These are phyloP conservation scores for Drosophila sp. DNA, from an alignment of 1,140 invertebrate species.

Conservation along the genomic window DNA sequence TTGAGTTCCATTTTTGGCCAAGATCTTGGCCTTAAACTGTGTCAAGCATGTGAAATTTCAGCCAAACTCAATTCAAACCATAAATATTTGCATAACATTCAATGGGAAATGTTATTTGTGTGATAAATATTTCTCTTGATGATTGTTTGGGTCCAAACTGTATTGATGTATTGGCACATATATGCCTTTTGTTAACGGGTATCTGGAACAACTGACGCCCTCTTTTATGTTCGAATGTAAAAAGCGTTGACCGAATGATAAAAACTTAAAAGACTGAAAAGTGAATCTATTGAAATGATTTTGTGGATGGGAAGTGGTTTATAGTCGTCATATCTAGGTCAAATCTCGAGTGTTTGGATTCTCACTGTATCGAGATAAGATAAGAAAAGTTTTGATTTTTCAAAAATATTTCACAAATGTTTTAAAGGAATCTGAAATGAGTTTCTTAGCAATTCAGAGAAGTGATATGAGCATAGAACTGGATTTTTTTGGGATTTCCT, in stretches of 20 bases:
- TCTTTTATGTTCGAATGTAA: neutral
- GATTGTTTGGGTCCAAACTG: constrained; percentile 44
- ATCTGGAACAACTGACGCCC: constrained; percentile 2
- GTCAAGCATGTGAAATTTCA: constrained; percentile 52
- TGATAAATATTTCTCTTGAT: constrained; percentile 53
- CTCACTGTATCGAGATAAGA: neutral
- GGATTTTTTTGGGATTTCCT: no score
- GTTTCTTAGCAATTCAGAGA: no score
- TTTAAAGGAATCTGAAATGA: neutral
- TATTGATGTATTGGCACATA: constrained; percentile 9
- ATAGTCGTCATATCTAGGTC: neutral
- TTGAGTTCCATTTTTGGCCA: constrained; percentile 31
- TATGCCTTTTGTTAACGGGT: constrained; percentile 4
- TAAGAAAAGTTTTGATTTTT: neutral
- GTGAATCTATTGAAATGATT: constrained; percentile 6
- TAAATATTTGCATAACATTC: constrained; percentile 71
- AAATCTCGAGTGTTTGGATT: neutral
- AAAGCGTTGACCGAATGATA: neutral
- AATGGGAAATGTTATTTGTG: constrained; percentile 70
- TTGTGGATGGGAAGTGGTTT: neutral
- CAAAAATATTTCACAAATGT: neutral
- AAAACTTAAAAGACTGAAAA: neutral
- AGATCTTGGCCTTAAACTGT: constrained; percentile 50
- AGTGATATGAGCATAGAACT: no score
- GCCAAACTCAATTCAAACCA: constrained; percentile 48